Percentiles rank a stretch among this genome's conserved stretches.
phyloP scores from a whole-genome alignment of 1,140 invertebrate species.

The Nymphalis io region DNA sequence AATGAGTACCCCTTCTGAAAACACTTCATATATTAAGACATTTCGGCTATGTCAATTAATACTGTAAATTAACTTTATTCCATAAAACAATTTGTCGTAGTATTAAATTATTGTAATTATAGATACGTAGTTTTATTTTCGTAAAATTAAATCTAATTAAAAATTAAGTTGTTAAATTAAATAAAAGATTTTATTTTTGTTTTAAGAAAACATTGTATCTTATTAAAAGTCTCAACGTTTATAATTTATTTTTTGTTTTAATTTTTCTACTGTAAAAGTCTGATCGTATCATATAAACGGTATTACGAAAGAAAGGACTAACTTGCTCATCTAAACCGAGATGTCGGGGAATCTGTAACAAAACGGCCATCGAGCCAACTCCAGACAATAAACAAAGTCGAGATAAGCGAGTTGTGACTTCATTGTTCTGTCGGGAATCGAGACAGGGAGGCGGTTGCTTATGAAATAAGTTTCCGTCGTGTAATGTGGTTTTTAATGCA shows the following conservation, averaged over 20 bases:
- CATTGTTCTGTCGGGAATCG: slow-evolving; percentile 64
- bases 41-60: not conserved
- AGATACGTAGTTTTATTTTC: too few relatives aligned
- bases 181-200: too few relatives aligned
- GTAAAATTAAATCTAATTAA: too few relatives aligned
- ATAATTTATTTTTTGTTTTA: not conserved
- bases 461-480: slow-evolving; percentile 38
- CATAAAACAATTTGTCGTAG: too few relatives aligned
- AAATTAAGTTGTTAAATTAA: too few relatives aligned
- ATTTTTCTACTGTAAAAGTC: slow-evolving; percentile 1
- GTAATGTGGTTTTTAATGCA: slow-evolving; percentile 37
- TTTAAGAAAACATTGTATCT: too few relatives aligned
- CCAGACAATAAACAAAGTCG: slow-evolving; percentile 75
- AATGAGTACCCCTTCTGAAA: slow-evolving; percentile 72
- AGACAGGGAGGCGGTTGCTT: slow-evolving; percentile 36
- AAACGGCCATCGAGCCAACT: slow-evolving; percentile 70
- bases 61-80: too few relatives aligned
- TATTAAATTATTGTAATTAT: too few relatives aligned
- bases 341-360: slow-evolving; percentile 67
- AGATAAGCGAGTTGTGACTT: slow-evolving; percentile 71
- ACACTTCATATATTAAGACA: slow-evolving; percentile 33
- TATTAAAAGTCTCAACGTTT: too few relatives aligned
- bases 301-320: slow-evolving; percentile 51
- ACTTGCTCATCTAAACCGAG: slow-evolving; percentile 71
- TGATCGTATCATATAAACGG: slow-evolving; percentile 39